phyloP scores from a whole-genome alignment of 2,888 invertebrate genomes.

The Macropis europaea region DNA sequence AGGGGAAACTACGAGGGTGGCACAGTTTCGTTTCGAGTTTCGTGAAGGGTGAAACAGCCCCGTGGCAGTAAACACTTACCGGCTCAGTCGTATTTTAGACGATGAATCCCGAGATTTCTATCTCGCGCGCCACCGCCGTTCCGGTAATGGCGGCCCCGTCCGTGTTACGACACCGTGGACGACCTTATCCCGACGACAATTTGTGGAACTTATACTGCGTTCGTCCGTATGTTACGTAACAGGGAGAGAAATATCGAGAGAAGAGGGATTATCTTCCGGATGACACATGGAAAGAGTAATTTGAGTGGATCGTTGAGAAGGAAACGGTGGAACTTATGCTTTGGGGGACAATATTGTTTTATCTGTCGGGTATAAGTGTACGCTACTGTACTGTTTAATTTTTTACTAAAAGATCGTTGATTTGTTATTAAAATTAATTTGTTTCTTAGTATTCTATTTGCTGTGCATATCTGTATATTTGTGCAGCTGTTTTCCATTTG shows the following conservation, averaged over 20 bases:
- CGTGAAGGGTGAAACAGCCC: constrained; percentile 52
- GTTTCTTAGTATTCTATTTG: too few relatives aligned
- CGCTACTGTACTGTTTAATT: too few relatives aligned
- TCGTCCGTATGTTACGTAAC: constrained; percentile 18
- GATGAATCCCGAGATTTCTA: constrained; percentile 56
- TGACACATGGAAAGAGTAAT: too few relatives aligned
- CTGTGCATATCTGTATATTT: too few relatives aligned
- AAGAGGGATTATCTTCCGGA: too few relatives aligned
- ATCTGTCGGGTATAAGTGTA: too few relatives aligned
- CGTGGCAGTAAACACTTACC: constrained; percentile 69
- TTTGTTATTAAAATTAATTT: too few relatives aligned
- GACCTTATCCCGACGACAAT: not conserved
- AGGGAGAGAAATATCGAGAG: not conserved
- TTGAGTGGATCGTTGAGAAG: too few relatives aligned
- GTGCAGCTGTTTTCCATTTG: too few relatives aligned
- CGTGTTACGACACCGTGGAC: not conserved
- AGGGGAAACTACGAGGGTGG: constrained; percentile 44
- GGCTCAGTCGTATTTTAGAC: constrained; percentile 61
- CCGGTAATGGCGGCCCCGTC: constrained; percentile 26
- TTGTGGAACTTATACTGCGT: not conserved
- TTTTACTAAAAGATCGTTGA: too few relatives aligned
- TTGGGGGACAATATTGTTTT: too few relatives aligned
- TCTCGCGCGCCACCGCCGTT: constrained; percentile 38
- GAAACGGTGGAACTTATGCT: too few relatives aligned
- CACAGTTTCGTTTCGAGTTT: constrained; percentile 47